Conservation (phyloP, 1,140 invertebrate genomes). For the Anthonomus grandis region DNA sequence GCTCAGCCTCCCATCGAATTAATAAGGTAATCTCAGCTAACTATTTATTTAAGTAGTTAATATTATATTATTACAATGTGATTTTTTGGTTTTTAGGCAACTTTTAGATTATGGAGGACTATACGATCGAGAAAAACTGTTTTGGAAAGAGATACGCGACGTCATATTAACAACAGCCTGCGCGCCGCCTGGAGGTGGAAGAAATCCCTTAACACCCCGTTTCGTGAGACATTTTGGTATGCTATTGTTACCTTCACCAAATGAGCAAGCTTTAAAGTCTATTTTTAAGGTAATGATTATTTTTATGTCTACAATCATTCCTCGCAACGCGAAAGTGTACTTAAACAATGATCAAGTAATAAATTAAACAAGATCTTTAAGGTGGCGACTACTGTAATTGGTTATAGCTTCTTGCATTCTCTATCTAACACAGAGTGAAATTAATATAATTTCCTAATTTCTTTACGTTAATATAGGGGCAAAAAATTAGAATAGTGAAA, state of each 20-base stretch:
- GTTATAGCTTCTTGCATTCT: no score
- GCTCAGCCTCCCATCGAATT: slow-evolving; percentile 88
- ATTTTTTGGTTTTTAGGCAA: slow-evolving; percentile 58
- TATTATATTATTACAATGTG: neutral
- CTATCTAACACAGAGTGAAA: no score
- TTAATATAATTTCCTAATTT: no score
- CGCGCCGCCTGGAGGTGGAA: slow-evolving; percentile 83
- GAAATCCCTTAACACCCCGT: slow-evolving; percentile 78
- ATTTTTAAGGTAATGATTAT: slow-evolving; percentile 67
- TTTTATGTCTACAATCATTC: no score
- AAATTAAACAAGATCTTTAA: no score
- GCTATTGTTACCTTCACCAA: slow-evolving; percentile 70
- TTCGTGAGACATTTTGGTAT: slow-evolving; percentile 84
- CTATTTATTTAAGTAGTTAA: neutral
- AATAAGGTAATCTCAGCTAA: slow-evolving; percentile 56
- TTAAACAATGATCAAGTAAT: no score
- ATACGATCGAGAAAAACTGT: slow-evolving; percentile 81
- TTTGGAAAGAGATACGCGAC: slow-evolving; percentile 83
- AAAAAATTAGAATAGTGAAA: no score
- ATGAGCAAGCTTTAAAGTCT: slow-evolving; percentile 69
- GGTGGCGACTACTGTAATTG: no score
- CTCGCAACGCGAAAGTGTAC: no score
- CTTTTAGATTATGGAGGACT: slow-evolving; percentile 78
- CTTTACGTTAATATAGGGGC: no score
- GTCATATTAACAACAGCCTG: slow-evolving; percentile 79